phyloP scores from a whole-genome alignment of 2,113 vertebrate genomes.

The Triplophysa siluroides region DNA sequence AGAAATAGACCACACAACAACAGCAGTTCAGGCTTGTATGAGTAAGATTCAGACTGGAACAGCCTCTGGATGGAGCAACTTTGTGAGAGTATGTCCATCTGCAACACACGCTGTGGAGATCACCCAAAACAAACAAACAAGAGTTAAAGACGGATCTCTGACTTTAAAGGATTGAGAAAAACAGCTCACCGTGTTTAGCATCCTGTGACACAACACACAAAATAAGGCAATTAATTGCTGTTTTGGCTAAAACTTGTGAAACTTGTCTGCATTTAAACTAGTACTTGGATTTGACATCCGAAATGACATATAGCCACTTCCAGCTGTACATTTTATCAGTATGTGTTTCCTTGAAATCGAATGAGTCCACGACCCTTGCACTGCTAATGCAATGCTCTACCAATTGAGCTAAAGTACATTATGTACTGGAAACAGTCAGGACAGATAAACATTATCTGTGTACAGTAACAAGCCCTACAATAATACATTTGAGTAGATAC shows the following conservation, averaged over 20 bases:
- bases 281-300: neutral
- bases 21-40: slow-evolving; percentile 41
- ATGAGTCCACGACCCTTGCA: too few relatives aligned
- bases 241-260: slow-evolving; percentile 19
- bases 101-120: slow-evolving; percentile 63
- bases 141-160: slow-evolving; percentile 68
- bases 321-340: too few relatives aligned
- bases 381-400: neutral
- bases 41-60: slow-evolving; percentile 49
- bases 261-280: neutral
- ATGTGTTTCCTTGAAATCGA: too few relatives aligned
- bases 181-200: slow-evolving; percentile 61
- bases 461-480: neutral
- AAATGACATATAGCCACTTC: too few relatives aligned
- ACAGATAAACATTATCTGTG: neutral
- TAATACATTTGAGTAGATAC: neutral
- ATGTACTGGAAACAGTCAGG: neutral
- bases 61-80: slow-evolving; percentile 53
- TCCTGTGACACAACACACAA: slow-evolving; percentile 52
- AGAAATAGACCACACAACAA: slow-evolving; percentile 27
- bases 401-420: too few relatives aligned
- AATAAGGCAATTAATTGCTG: neutral
- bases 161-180: slow-evolving; percentile 70
- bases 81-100: slow-evolving; percentile 76
- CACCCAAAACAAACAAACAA: slow-evolving; percentile 77